phyloP scores from a whole-genome alignment of 2,797 vertebrate genomes.

The Fratercula arctica region DNA sequence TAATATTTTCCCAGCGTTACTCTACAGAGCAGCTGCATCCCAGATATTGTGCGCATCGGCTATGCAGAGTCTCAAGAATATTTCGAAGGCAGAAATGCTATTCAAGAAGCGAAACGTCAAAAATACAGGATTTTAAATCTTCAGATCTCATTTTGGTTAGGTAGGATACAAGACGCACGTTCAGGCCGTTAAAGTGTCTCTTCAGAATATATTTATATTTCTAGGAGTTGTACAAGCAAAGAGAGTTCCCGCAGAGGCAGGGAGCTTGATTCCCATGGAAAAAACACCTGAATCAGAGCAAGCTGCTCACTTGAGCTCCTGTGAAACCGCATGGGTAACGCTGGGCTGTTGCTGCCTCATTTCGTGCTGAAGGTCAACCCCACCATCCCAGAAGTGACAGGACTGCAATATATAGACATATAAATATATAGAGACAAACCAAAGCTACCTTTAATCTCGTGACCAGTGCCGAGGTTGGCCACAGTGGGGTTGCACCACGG shows the following conservation, averaged over 20 bases:
- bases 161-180: neutral
- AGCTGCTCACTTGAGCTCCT: neutral
- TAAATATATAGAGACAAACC: neutral
- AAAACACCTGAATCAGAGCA: neutral
- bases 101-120: neutral
- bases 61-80: neutral
- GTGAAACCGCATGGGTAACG: neutral
- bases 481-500: fast-evolving
- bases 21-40: neutral
- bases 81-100: neutral
- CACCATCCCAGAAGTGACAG: neutral
- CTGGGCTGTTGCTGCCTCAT: neutral
- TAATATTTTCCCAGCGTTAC: neutral
- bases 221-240: neutral
- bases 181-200: neutral
- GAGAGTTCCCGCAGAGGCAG: neutral
- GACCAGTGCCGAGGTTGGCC: neutral
- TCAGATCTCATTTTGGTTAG: neutral
- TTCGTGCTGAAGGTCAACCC: neutral
- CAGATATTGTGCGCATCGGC: neutral
- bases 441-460: neutral
- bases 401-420: neutral
- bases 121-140: neutral
- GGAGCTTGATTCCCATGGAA: neutral
- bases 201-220: constrained; percentile 15